phyloP scores from a whole-genome alignment of 2,113 vertebrate species.

The Cheirogaleus medius region DNA sequence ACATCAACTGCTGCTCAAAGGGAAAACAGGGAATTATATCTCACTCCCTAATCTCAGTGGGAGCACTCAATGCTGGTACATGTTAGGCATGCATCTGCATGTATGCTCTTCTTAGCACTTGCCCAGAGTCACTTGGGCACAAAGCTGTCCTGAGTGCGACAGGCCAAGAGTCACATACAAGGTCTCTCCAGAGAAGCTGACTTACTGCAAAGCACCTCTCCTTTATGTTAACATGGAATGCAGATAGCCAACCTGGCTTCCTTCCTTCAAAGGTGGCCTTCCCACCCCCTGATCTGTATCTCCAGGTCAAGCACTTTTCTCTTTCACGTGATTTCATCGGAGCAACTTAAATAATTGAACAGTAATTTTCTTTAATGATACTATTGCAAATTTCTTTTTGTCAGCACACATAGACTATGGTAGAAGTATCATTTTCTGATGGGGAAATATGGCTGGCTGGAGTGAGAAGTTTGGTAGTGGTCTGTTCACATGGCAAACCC shows the following conservation, averaged over 20 bases:
- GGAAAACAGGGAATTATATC: neutral
- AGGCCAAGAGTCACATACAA: neutral
- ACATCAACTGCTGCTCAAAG: neutral
- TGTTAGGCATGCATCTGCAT: rapidly evolving
- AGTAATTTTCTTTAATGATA: neutral
- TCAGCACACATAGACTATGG: neutral
- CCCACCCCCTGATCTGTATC: no score
- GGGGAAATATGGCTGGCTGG: neutral
- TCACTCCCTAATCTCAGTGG: neutral
- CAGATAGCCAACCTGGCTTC: neutral
- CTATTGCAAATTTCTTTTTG: neutral
- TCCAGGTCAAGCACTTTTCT: neutral
- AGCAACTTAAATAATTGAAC: neutral
- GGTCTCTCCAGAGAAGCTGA: neutral
- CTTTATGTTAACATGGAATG: rapidly evolving
- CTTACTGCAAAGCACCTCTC: neutral
- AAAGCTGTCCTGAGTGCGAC: rapidly evolving
- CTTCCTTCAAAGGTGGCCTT: neutral
- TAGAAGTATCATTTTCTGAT: neutral
- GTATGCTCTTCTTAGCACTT: neutral
- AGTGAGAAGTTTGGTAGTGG: neutral
- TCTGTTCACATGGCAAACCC: neutral
- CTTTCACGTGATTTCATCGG: neutral
- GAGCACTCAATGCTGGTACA: neutral
- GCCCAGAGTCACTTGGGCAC: neutral